Evolutionary conservation across 2,888 invertebrate genomes (phyloP), one percentile per base, ranked within the genome.

Genomic region (Eledona agricola): DNA sequence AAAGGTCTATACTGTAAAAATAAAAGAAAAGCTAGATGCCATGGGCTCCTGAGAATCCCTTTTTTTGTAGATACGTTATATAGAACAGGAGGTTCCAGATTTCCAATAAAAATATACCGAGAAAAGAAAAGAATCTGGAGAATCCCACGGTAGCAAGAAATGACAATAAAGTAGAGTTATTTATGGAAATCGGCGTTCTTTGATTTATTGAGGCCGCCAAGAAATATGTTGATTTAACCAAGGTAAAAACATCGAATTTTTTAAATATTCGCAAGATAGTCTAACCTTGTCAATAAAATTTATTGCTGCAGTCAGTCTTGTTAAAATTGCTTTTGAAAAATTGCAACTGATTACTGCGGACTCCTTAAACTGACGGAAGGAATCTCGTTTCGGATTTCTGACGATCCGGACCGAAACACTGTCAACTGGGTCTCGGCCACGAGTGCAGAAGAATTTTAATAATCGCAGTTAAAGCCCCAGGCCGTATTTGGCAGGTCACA

Each of bases 281-380:
- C 47, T 52, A 46, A 55, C 55, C 55, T 55, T 55, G 55, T 55
- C 55, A 55, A 47, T 52, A 40, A 55, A 42, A 55, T 55, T 55
- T 55, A 55, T 55, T 52, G 40, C 55, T 29, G 28, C 47, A 13
- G 25, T 35, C 19, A 22, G 28, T 19, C 38, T 7, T 16, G 15
- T 32, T 40, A 19, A 53, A 53, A 53, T 47, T 46, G 52, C 46
- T 46, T 29, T 47, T 53, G 47, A 53, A 53, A 53, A 53, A 53
- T 53, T 29, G 34, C 31, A 25, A 26, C 46, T 22, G n/a, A 52
- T 40, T 52, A 46, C n/a, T 29, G 4, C 12, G 3, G 2, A 10
- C 12, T 2, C 16, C 31, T 16, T 31, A 31, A 31, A 16, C 16
- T 16, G 31, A 31, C 31, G 5, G 3, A 10, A 37, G 10, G 22